Evolutionary conservation across 2,888 invertebrate genomes (phyloP).

Genomic region (Ophraella communa): DNA sequence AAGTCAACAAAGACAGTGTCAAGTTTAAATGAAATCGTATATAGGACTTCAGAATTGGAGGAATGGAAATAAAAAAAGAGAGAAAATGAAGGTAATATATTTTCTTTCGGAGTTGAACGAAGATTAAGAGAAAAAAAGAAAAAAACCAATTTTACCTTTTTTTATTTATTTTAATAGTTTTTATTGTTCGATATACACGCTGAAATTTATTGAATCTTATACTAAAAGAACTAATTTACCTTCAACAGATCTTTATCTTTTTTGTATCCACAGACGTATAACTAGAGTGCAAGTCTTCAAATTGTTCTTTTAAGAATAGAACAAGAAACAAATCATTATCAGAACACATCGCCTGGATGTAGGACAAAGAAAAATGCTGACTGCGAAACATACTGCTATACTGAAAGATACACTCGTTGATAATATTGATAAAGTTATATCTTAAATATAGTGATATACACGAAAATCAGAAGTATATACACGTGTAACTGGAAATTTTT

Average conservation of each 20-base stretch:
- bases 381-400: too few relatives aligned
- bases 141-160: conserved; percentile 12
- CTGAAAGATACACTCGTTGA: too few relatives aligned
- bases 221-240: background rate
- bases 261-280: too few relatives aligned
- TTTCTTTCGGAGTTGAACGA: conserved; percentile 16
- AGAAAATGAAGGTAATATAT: conserved; percentile 22
- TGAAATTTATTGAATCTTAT: background rate
- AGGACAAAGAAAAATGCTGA: too few relatives aligned
- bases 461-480: too few relatives aligned
- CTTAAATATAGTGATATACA: too few relatives aligned
- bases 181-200: conserved; percentile 1
- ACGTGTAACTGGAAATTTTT: too few relatives aligned
- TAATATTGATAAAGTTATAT: too few relatives aligned
- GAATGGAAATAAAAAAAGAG: conserved; percentile 11
- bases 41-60: conserved; percentile 1
- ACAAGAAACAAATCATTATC: too few relatives aligned
- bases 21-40: conserved; percentile 36
- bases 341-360: too few relatives aligned
- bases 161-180: conserved; percentile 23
- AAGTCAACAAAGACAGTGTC: conserved; percentile 41
- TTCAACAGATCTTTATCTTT: background rate
- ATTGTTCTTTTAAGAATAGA: too few relatives aligned
- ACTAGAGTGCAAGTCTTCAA: too few relatives aligned
- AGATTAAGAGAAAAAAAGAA: conserved; percentile 1